Evolutionary conservation across 92 coral and sea anemone genomes (phyloP), one percentile per base, ranked within the genome.

Genomic region (Meandrina meandrites): DNA sequence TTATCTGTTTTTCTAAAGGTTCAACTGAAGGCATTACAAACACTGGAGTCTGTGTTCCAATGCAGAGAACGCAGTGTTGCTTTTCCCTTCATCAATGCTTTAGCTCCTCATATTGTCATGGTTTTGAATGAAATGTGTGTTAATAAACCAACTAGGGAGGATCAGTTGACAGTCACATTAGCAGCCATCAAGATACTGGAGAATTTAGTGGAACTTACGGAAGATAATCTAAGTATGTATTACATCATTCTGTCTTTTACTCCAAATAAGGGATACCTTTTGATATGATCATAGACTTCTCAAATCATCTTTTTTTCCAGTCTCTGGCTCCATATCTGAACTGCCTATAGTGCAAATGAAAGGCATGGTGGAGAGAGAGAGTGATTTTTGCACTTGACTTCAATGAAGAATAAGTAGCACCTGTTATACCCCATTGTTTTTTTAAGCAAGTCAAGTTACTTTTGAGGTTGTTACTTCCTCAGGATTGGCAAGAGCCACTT

Each of bases 71-170:
- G 78, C 30, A 67, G 92, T 53, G 86, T 96, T 27, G 82, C 96
- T 40, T 90, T 89, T 17, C 98, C 98, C 3, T 97, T 95, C 72
- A 97, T 97, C 45, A 98, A 91, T 50, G 90, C 97, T 5, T 80
- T 97, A 36, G 99, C 98, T 4, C 99, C 99, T 28, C 97, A 93
- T 60, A 86, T 97, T 64, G 95, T 97, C 67, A 88, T 94, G 91
- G 81, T 97, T 72, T 91, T 97, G 42, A 92, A 97, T 69, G 91
- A 97, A 51, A 92, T 93, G 48, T 93, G 97, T 66, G 91, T 93
- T n/a, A 90, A 88, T 73, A 90, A 91, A 83, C 98, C 98, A 54
- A 56, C 93, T 6, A 95, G 86, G 21, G 98, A 95, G n/a, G 80
- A 77, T 40, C 94, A 97, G 92, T 81, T 97, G 58, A 84, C 96